A percentile compares a stretch with the other conserved stretches of the same genome.
Evolutionary conservation across 2,888 invertebrate species (phyloP).

Genomic region (Ganaspis brasiliensis): DNA sequence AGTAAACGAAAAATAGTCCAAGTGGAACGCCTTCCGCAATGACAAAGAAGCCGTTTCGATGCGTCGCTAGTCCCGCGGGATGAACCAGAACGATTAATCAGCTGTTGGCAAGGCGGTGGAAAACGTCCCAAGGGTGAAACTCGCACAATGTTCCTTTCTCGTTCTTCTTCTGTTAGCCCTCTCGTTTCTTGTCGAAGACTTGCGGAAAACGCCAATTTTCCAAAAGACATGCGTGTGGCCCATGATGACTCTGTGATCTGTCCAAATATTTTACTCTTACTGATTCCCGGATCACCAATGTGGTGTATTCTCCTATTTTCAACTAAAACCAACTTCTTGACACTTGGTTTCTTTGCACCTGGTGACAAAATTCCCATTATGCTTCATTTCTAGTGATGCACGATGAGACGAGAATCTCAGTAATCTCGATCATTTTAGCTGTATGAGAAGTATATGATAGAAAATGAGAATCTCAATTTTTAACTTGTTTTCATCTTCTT

Average conservation of each 20-base stretch:
- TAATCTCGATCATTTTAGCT: too few relatives aligned
- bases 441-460: too few relatives aligned
- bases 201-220: conserved; percentile 64
- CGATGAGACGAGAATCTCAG: too few relatives aligned
- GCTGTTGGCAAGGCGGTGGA: conserved; percentile 78
- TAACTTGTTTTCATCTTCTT: too few relatives aligned
- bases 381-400: too few relatives aligned
- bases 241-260: conserved; percentile 73
- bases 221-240: conserved; percentile 63
- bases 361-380: neutral
- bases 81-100: conserved; percentile 79
- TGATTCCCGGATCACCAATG: conserved; percentile 49
- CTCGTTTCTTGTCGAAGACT: conserved; percentile 57
- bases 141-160: conserved; percentile 74
- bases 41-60: conserved; percentile 78
- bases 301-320: conserved; percentile 46
- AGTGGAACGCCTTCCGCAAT: conserved; percentile 71
- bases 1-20: conserved; percentile 73
- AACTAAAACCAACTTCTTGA: conserved; percentile 41
- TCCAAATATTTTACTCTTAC: conserved; percentile 76
- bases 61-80: conserved; percentile 74
- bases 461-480: too few relatives aligned
- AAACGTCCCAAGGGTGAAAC: conserved; percentile 67
- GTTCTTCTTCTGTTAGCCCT: conserved; percentile 61
- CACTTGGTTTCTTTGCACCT: conserved; percentile 23